Percentiles rank a stretch among this genome's conserved stretches.
Evolutionary conservation across 2,113 vertebrate species (phyloP).

Genomic region (Halichoerus grypus): DNA sequence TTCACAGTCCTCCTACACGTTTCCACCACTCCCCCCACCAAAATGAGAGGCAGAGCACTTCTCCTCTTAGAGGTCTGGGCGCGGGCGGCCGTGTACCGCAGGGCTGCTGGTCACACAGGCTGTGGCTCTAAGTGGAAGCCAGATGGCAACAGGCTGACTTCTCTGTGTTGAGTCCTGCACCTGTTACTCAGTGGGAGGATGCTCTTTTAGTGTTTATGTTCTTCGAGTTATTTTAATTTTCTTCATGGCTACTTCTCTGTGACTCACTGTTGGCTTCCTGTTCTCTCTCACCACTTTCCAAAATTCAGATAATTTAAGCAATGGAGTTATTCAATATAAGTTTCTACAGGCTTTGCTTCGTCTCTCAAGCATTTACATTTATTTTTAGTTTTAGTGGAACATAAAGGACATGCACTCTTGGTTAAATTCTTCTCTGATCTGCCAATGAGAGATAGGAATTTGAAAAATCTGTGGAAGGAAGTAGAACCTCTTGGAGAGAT

Average conservation of each 20-base stretch:
- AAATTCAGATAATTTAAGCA: conserved; percentile 65
- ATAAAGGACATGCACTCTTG: neutral
- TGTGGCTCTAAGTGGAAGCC: neutral
- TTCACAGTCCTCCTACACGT: neutral
- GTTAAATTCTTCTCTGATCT: conserved; percentile 41
- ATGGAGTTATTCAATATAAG: neutral
- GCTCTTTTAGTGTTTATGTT: conserved; percentile 20
- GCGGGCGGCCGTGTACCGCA: accelerated
- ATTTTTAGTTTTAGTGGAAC: conserved; percentile 34
- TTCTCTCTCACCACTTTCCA: conserved; percentile 20
- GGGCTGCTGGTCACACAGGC: neutral
- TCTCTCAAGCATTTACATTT: neutral
- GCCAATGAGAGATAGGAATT: neutral
- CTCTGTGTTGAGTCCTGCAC: neutral
- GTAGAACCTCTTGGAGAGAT: neutral
- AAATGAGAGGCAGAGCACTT: neutral
- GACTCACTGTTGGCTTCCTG: neutral
- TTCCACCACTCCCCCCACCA: neutral
- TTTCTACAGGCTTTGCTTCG: neutral
- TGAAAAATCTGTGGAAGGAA: conserved; percentile 13
- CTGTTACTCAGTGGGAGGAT: neutral
- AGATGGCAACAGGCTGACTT: neutral
- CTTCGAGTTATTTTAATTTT: conserved; percentile 60
- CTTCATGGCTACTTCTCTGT: conserved; percentile 40
- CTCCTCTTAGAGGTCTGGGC: neutral